Percentiles rank a stretch among this genome's conserved stretches.
Conservation (phyloP, 2,113 vertebrate species). For the Saimiri boliviensis region DNA sequence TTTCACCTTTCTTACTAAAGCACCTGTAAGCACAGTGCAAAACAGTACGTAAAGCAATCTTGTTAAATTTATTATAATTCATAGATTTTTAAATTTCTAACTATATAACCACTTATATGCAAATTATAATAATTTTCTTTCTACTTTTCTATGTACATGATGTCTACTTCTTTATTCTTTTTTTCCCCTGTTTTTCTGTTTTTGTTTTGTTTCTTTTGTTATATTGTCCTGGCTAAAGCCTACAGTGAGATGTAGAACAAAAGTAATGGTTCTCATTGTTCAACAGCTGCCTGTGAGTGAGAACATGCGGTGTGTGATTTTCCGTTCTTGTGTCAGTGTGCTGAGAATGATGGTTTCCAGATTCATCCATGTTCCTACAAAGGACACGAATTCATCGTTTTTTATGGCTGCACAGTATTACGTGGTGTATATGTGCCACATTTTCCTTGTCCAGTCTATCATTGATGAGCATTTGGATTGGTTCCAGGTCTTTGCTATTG, state of each 20-base stretch:
- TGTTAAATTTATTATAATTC: neutral
- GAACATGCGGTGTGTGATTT: too few relatives aligned
- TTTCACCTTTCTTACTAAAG: slow-evolving; percentile 60
- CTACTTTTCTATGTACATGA: neutral
- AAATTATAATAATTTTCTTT: neutral
- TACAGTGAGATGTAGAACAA: neutral
- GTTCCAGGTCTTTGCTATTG: too few relatives aligned
- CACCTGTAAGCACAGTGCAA: neutral
- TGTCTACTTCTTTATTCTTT: neutral
- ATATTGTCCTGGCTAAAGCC: neutral
- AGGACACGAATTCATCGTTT: too few relatives aligned
- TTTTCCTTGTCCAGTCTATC: too few relatives aligned
- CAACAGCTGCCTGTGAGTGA: too few relatives aligned
- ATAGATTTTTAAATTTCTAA: neutral
- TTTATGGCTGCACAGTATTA: too few relatives aligned
- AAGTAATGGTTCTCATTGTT: neutral
- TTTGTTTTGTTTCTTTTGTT: neutral
- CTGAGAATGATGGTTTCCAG: too few relatives aligned
- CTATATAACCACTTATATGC: neutral
- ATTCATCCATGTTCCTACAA: too few relatives aligned
- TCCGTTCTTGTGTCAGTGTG: too few relatives aligned
- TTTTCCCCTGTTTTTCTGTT: neutral
- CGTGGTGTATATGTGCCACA: too few relatives aligned
- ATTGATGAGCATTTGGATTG: too few relatives aligned
- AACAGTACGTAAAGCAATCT: neutral